These are phyloP conservation scores for Candoia aspera DNA, from an alignment of 2,113 vertebrate species.

Conservation along the genomic window DNA sequence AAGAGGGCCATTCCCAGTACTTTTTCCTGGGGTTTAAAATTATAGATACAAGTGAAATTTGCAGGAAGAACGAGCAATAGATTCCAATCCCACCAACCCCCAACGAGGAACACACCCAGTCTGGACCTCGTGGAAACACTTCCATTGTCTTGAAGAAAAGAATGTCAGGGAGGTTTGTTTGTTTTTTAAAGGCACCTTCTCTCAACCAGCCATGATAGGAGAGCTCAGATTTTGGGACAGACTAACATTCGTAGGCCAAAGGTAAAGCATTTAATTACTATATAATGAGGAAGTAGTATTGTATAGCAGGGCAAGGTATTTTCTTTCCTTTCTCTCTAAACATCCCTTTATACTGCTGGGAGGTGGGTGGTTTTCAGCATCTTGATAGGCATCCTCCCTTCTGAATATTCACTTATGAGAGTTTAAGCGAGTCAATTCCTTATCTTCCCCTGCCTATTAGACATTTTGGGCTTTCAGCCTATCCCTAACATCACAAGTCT, in stretches of 20 bases:
- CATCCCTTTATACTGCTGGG: neutral
- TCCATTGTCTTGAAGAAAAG: neutral
- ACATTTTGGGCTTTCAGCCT: no score
- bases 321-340: neutral
- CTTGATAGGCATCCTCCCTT: neutral
- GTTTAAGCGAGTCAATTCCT: neutral
- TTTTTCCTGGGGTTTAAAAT: neutral
- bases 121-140: neutral
- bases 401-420: neutral
- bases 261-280: neutral
- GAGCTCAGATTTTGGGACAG: neutral
- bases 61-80: neutral
- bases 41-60: neutral
- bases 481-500: no score
- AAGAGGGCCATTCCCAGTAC: neutral
- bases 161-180: neutral
- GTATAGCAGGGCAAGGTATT: neutral
- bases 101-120: neutral
- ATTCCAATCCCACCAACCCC: neutral
- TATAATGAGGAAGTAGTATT: neutral
- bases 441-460: no score
- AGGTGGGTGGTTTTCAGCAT: neutral
- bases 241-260: neutral
- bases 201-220: neutral
- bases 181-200: neutral